These are phyloP conservation scores for Ophonus ardosiacus DNA, from an alignment of 2,888 invertebrate genomes.

Conservation along the genomic window DNA sequence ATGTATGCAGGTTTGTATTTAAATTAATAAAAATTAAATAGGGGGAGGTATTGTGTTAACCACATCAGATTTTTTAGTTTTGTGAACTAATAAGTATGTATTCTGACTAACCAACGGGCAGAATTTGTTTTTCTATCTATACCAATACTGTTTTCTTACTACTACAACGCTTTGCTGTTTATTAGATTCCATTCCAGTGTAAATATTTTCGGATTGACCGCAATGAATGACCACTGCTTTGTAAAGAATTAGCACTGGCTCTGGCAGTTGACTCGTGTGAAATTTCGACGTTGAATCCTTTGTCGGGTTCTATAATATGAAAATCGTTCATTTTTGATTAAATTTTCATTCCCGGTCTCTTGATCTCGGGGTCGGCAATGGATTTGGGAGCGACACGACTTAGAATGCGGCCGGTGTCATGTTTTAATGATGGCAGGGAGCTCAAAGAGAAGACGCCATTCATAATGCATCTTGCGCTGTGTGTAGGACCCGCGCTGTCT, in stretches of 20 bases:
- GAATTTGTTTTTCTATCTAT: too few species aligned
- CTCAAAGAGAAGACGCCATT: slow-evolving; percentile 62
- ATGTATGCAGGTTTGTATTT: too few species aligned
- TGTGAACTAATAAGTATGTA: too few species aligned
- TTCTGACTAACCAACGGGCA: too few species aligned
- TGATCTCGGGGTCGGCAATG: slow-evolving; percentile 10
- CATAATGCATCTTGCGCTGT: slow-evolving; percentile 58
- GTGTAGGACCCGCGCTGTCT: slow-evolving; percentile 18
- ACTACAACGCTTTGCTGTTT: background rate
- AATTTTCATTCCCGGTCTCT: slow-evolving; percentile 51
- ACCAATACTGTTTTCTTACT: too few species aligned
- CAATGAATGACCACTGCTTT: background rate
- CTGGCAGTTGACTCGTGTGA: background rate
- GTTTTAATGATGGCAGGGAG: slow-evolving; percentile 56
- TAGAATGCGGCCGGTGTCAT: slow-evolving; percentile 61
- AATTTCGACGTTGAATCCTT: background rate
- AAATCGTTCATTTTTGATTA: slow-evolving; percentile 53
- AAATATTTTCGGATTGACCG: background rate
- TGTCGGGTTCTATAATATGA: slow-evolving; percentile 37
- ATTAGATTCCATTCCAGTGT: background rate
- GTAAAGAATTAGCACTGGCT: background rate
- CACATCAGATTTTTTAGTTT: too few species aligned
- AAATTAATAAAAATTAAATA: too few species aligned
- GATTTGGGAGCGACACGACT: slow-evolving; percentile 31
- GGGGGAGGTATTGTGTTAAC: too few species aligned